Base-by-base conservation (phyloP, 2,797 vertebrate genomes). In the Xiphophorus birchmanni region DNA sequence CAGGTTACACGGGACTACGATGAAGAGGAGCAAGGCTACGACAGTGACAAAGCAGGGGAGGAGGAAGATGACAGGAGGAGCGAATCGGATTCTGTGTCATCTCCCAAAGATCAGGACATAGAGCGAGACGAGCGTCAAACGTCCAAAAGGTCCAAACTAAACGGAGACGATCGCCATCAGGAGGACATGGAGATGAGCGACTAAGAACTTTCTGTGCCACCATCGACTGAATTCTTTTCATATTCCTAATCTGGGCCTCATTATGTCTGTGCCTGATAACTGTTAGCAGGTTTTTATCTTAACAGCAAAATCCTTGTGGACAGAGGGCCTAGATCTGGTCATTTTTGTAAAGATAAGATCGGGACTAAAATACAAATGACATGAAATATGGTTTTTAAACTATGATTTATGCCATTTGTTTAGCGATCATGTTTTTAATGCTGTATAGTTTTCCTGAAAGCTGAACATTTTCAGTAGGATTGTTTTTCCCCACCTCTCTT, bases 141-240 rank as follows among this genome's bases (percentile, higher is more conserved):
- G 0, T 88, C 90, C 9, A 95, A 97, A 85, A 98, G 98, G 75
- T 97, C 98, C 90, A 98, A 98, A 90, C 96, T 97, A 12, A 98
- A 98, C 0, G 98, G 98, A 50, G 98, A 99, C 0, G 98, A 99
- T 85, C 98, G 98, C 88, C 98, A 98, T 9, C 97, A 98, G 79
- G 98, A 98, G 90, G 99, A 99, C 94, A 98, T 99, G 98, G 98
- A 99, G 90, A 99, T 99, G 98, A 99, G 98, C 77, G 98, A 99
- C 93, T 99, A 93, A 97, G 45, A 35, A 45, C 45, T 15, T 77
- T 73, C 79, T 9, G 13, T 75, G 73, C 72, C 56, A 18, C 23
- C 32, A 15, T 58, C 40, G 50, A 40, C 7, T n/a, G 40, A n/a
- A 7, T 56, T 82, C 71, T 77, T 82, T 79, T 63, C 84, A 89